Evolutionary conservation across 2,888 invertebrate genomes (phyloP), one percentile per base, ranked within the genome.

Genomic region (Caenorhabditis sp.): DNA sequence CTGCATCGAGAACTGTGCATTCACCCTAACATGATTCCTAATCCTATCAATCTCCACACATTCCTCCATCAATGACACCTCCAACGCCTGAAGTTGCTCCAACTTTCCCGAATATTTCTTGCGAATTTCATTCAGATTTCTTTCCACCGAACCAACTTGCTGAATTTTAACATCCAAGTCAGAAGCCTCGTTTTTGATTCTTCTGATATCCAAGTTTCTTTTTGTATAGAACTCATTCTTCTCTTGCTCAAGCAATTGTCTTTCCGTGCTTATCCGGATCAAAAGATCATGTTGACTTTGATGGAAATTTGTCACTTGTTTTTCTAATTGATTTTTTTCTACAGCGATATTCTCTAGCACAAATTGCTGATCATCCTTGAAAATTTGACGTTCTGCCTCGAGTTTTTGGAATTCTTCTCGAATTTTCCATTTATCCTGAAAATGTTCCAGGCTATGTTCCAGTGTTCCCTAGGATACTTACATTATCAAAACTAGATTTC

Each of bases 241-340:
- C 50, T 79, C 78, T 49, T 76, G 74, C 21, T 85, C 83, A 58
- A 86, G 21, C 7, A 77, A 21, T 14, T 78, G 77, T 17, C 82
- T 69, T 66, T 86, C 86, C 26, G 78, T 82, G 61, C 81, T 81
- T 20, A 86, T 79, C 1, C 86, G 68, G 21, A 84, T 80, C 2
- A 86, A 68, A 7, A 86, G 64, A 59, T 86, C 85, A 71, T 85
- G 84, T 59, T 86, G 83, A 23, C 80, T 73, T 66, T 77, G 70
- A 38, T 84, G 68, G 63, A 85, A 83, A 10, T 65, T 69, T 49
- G 67, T 70, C 26, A 63, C 25, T 26, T 59, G 59, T 20, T 61
- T 65, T 20, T 52, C 53, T 4, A 67, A 12, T 4, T 26, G 27
- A 52, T 65, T 54, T 68, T 75, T 61, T 67, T 68, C 72, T 50